phyloP scores from a whole-genome alignment of 2,797 vertebrate species.

The Linurgus olivaceus region DNA sequence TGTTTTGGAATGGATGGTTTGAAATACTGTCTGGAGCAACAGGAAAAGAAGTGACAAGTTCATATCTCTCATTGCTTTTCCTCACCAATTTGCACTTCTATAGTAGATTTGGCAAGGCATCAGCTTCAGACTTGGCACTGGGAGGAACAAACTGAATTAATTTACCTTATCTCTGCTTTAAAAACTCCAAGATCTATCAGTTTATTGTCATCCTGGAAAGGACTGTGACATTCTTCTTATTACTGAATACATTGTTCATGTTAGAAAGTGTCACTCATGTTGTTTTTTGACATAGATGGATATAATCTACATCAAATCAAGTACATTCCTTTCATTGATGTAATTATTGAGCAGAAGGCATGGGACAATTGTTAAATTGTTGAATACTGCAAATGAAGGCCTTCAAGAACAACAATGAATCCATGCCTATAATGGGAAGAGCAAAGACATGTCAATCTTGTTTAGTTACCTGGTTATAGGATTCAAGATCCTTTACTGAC shows the following conservation, averaged over 20 bases:
- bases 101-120: neutral
- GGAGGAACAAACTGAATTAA: neutral
- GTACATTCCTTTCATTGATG: neutral
- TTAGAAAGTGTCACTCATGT: neutral
- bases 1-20: neutral
- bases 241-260: neutral
- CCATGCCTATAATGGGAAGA: neutral
- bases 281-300: neutral
- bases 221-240: conserved; percentile 1
- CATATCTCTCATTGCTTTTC: neutral
- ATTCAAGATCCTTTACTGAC: neutral
- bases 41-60: neutral
- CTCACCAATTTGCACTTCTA: conserved; percentile 1
- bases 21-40: neutral
- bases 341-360: conserved; percentile 17
- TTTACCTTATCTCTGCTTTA: neutral
- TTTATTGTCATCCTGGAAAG: conserved; percentile 17
- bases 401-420: conserved; percentile 11
- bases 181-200: neutral
- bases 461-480: conserved; percentile 3
- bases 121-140: neutral
- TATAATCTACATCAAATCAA: conserved; percentile 16
- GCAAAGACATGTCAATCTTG: neutral
- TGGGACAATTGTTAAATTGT: neutral
- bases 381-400: conserved; percentile 23